Base-by-base conservation (phyloP, 2,797 vertebrate species). In the Platyrinchus mystaceus region DNA sequence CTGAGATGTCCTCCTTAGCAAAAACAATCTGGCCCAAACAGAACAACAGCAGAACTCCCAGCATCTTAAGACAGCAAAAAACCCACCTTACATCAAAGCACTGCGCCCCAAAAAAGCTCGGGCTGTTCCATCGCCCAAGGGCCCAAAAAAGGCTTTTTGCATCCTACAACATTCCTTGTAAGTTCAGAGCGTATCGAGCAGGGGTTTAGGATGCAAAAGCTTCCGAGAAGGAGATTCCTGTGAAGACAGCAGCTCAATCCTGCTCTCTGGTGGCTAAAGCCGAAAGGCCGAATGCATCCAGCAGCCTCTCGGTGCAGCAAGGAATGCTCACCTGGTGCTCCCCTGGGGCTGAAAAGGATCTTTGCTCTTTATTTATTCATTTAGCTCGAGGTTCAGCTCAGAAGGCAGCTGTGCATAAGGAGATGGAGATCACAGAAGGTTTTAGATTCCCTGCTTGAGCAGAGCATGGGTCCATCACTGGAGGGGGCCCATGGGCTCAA, bases 231-330 rank as follows among this genome's bases (percentile, higher is more conserved):
- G 12, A 3, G 36, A 20, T 36, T 83, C 52, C 78, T 52, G 74
- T 7, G 59, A 26, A 68, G 50, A 14, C 30, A 66, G 87, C 79
- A 89, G 96, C 92, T 96, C 96, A 79, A 46, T 41, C 89, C 95
- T 88, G 93, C 97, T 89, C 95, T 94, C 95, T 97, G 91, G 71
- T 91, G 96, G 93, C 44, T 80, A 6, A 43, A 44, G 2, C 24
- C 1, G 28, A 75, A 64, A 75, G 15, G 28, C 60, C 20, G 23
- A 46, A 27, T 0, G 2, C 68, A 62, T 6, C 34, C 73, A 50
- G 53, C 60, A 22, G 34, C 1, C 5, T 2, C 28, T 12, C 3
- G 0, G 12, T 19, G 20, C 78, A 13, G 26, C 7, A 2, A 11
- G 58, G 14, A 47, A 18, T 1, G 53, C 7, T 6, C 68, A 22